Base-by-base conservation (phyloP, 2,888 invertebrate genomes). In the Apodemia hepburni region DNA sequence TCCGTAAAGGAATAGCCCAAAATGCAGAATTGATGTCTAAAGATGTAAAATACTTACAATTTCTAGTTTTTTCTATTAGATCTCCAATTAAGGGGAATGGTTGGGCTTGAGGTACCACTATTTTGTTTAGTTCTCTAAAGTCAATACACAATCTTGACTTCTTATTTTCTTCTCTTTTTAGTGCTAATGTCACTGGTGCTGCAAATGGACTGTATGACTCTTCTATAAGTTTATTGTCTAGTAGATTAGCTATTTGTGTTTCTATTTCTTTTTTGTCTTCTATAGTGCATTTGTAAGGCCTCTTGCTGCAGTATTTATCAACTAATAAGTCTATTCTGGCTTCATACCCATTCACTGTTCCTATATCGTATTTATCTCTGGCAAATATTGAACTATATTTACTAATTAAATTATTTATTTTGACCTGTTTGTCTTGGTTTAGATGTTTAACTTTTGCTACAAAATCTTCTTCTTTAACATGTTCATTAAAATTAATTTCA, bases 1-100 rank as follows among this genome's bases (percentile, higher is more conserved):
- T 69, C 68, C 64, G 61, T 54, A 81, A 61, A 7, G 80, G 79
- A 29, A 80, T 80, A 5, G 78, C 76, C 80, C 81, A 81, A 67
- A 83, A 81, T 29, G 79, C 79, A 18, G 78, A 80, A 64, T 81
- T 82, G 66, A 80, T 72, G 63, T 80, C 79, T 0, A 80, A 58
- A 33, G 72, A 75, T 29, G 78, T 64, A 61, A 75, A 80, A 70
- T 65, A 78, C 18, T 72, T 73, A 59, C 79, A 80, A 57, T 78
- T 73, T 69, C 68, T 69, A 17, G 77, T 76, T 61, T 77, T 78
- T 57, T 70, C 57, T 64, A 79, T 71, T 62, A 78, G 61, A 62
- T 80, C 78, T 18, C 78, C 77, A 42, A 42, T 42, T 42, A 42
- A 42, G 9, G 42, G 42, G 42, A 42, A 42, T 42, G 42, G 42